Base-by-base conservation (phyloP, 2,113 vertebrate species). In the Nettapus auritus region DNA sequence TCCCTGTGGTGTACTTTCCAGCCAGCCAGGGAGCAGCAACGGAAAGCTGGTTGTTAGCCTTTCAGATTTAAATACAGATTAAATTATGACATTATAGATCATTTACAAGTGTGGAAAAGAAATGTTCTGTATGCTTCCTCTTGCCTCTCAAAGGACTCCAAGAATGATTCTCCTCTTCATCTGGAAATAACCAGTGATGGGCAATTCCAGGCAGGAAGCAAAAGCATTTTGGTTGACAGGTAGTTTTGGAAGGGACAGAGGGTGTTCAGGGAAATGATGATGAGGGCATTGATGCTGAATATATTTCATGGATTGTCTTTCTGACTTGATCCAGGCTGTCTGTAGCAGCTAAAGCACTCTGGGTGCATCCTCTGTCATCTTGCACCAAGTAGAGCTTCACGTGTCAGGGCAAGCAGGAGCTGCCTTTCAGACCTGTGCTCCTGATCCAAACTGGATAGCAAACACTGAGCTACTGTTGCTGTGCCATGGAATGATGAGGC, bases 351-450 rank as follows among this genome's bases (percentile, higher is more conserved):
- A 77, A 34, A 69, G 60, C 33, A 69, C 19, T 11, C 17, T 13
- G 8, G 29, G 21, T 16, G 14, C 3, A 2, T 23, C 20, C 34
- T 73, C 16, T 8, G 7, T 56, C 1, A 0, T 56, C 40, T 38
- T n/a, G 5, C 34, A 53, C 44, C n/a, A 46, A 59, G 36, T 36
- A 62, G 66, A 83, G 15, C 22, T 60, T 7, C 33, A 7, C 66
- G 68, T 81, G 22, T 77, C 55, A 64, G 21, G 25, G 29, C 4
- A 33, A 76, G 25, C 59, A 56, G 40, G 40, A 86, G 33, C 42
- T 11, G 25, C 13, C 38, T 50, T 70, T 86, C 17, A 5, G 7
- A 70, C 17, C 40, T 34, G 10, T 0, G 0, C 9, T 93, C 18
- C 56, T 66, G 52, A 40, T 29, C 38, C n/a, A 11, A 53, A 46